Evolutionary conservation across 2,113 vertebrate species (phyloP).

Genomic region (Peromyscus maniculatus): DNA sequence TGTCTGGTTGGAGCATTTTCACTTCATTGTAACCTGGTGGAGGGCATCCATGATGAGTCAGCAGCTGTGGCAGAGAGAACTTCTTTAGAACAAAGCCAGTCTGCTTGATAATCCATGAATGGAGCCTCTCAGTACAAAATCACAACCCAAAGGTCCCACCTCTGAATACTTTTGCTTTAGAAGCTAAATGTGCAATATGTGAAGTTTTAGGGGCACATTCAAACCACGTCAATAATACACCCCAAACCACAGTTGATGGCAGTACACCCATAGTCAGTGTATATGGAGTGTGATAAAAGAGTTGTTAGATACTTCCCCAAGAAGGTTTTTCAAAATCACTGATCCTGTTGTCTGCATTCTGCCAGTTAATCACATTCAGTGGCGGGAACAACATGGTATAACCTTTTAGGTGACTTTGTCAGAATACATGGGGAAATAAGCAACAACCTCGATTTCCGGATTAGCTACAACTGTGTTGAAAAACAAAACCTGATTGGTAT

Average conservation of each 20-base stretch:
- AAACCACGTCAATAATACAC: neutral
- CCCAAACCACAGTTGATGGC: neutral
- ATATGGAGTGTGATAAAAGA: too few relatives aligned
- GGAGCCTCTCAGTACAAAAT: neutral
- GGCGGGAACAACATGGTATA: fast-evolving
- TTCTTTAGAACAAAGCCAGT: neutral
- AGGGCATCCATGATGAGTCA: neutral
- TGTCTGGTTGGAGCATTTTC: neutral
- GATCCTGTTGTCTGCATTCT: neutral
- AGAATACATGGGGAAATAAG: neutral
- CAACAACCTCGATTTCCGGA: neutral
- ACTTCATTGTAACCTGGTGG: neutral
- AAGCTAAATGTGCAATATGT: neutral
- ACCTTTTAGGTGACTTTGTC: neutral
- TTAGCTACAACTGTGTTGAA: neutral
- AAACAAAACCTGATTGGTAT: neutral
- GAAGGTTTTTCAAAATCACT: neutral
- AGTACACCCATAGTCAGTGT: too few relatives aligned
- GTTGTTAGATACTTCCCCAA: neutral
- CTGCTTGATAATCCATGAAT: neutral
- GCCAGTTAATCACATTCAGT: neutral
- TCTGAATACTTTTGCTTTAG: neutral
- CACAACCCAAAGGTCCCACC: neutral
- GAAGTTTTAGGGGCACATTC: neutral
- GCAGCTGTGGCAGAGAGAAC: neutral